Percentiles rank a stretch among this genome's conserved stretches.
Evolutionary conservation across 2,797 vertebrate species (phyloP).

Genomic region (Hemibagrus guttatus): DNA sequence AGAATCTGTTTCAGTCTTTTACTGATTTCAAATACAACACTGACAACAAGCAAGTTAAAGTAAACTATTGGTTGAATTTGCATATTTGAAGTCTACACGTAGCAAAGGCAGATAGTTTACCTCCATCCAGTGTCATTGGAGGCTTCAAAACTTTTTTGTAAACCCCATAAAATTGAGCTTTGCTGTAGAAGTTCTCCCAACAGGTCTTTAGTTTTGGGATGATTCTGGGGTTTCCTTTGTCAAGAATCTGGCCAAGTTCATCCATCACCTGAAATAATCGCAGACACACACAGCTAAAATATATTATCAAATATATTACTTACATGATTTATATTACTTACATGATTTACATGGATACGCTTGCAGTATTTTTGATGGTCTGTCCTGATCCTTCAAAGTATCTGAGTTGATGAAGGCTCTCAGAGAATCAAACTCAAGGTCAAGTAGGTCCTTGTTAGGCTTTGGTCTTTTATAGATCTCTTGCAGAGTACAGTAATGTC

Average conservation of each 20-base stretch:
- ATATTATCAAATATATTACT: conserved; percentile 18
- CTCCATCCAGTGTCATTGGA: too few relatives aligned
- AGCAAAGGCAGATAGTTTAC: too few relatives aligned
- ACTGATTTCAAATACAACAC: not conserved
- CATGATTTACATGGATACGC: conserved; percentile 38
- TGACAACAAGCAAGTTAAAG: too few relatives aligned
- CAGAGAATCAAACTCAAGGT: conserved; percentile 11
- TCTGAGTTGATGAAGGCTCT: conserved; percentile 38
- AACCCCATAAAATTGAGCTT: too few relatives aligned
- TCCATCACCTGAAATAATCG: conserved; percentile 51
- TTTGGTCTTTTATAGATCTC: conserved; percentile 57
- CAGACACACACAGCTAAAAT: not conserved
- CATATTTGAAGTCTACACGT: too few relatives aligned
- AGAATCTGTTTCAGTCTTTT: conserved; percentile 40
- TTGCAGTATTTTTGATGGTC: conserved; percentile 27
- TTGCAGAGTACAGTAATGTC: conserved; percentile 57
- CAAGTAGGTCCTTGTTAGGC: conserved; percentile 51
- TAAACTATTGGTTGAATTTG: too few relatives aligned
- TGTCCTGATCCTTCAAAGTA: conserved; percentile 39
- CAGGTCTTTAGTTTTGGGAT: conserved; percentile 13
- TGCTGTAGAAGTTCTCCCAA: conserved; percentile 22
- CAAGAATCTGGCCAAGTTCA: conserved; percentile 49
- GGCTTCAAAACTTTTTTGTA: too few relatives aligned
- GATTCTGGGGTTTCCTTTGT: conserved; percentile 46
- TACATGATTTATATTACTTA: conserved; percentile 40